These are phyloP conservation scores for Gari tellinella DNA, from an alignment of 2,888 invertebrate species.

Conservation along the genomic window DNA sequence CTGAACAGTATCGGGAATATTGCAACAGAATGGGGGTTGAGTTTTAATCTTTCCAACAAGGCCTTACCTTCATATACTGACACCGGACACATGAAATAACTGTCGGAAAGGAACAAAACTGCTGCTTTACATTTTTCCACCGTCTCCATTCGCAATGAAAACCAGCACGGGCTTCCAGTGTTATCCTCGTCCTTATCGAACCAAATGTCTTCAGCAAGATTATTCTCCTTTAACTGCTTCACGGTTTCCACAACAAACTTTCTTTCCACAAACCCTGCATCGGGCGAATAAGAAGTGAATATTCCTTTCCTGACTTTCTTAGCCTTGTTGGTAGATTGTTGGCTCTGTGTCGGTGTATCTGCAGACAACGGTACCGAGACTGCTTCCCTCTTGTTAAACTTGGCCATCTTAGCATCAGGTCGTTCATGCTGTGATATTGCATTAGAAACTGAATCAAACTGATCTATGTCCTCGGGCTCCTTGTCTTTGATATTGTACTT, in stretches of 20 bases:
- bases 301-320: slow-evolving; percentile 81
- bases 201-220: slow-evolving; percentile 83
- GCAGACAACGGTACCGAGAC: too few relatives aligned
- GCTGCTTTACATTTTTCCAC: slow-evolving; percentile 82
- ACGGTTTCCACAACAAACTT: slow-evolving; percentile 82
- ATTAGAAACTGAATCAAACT: slow-evolving; percentile 74
- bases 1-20: slow-evolving; percentile 78
- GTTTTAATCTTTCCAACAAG: slow-evolving; percentile 76
- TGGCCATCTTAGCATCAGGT: slow-evolving; percentile 9
- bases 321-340: slow-evolving; percentile 34
- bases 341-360: slow-evolving; percentile 3
- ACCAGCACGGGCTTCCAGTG: slow-evolving; percentile 83
- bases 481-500: slow-evolving; percentile 53
- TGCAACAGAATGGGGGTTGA: slow-evolving; percentile 71
- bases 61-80: slow-evolving; percentile 82
- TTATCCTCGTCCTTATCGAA: slow-evolving; percentile 83
- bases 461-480: slow-evolving; percentile 67
- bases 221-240: slow-evolving; percentile 82
- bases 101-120: slow-evolving; percentile 79
- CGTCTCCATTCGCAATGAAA: slow-evolving; percentile 82
- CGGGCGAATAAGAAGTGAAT: slow-evolving; percentile 83
- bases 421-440: slow-evolving; percentile 65
- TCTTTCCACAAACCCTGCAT: slow-evolving; percentile 81
- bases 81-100: slow-evolving; percentile 81
- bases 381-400: neutral